Evolutionary conservation across 2,113 vertebrate genomes (phyloP).

Genomic region (Aplodontia rufa): DNA sequence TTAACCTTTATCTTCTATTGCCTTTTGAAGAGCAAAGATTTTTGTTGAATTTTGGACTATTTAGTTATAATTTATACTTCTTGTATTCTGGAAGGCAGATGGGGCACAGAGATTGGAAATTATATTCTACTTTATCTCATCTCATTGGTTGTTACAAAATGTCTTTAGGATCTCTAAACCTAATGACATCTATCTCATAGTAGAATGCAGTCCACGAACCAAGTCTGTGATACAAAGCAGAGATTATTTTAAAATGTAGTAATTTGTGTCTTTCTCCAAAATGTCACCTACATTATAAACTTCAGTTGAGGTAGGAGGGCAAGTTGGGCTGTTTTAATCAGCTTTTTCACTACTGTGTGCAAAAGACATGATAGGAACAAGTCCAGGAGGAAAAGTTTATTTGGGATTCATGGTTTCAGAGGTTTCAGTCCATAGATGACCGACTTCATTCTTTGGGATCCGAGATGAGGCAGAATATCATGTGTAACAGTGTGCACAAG

Average conservation of each 20-base stretch:
- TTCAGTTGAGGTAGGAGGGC: not conserved
- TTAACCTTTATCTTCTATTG: constrained; percentile 32
- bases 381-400: no score
- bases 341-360: no score
- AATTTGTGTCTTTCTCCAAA: not conserved
- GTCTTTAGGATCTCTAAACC: not conserved
- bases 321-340: not conserved
- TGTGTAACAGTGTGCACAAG: no score
- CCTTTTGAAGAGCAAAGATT: not conserved
- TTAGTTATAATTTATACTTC: not conserved
- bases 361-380: no score
- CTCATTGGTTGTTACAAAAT: not conserved
- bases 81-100: not conserved
- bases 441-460: no score
- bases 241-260: not conserved
- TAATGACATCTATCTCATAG: not conserved
- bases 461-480: no score
- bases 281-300: not conserved
- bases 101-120: not conserved
- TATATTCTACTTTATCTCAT: not conserved
- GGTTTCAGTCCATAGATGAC: no score
- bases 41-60: not conserved
- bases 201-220: not conserved
- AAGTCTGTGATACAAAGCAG: not conserved
- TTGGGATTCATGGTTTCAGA: no score